Evolutionary conservation across 2,888 invertebrate species (phyloP), one percentile per base, ranked within the genome.

Genomic region (Morpho deidamia): DNA sequence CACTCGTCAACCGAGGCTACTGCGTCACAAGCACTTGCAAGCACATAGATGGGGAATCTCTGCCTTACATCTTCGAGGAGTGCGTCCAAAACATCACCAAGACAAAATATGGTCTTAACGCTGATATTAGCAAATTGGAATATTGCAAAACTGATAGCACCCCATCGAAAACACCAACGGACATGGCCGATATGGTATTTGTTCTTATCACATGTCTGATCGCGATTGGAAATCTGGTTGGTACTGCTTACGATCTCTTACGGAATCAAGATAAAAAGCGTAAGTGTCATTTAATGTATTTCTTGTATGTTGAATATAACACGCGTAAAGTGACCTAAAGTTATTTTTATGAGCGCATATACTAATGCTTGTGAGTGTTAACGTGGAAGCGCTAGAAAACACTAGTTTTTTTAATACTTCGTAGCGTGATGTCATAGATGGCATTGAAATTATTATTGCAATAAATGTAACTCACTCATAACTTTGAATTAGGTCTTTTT

Each of bases 1-100:
- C 67, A 1, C 49, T 58, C 1, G 59, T 70, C 11, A 63, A 69
- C 52, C 66, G 71, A 8, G 71, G 71, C 2, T 60, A 62, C 47
- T 71, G 71, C 56, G 38, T 70, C 33, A 58, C 53, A 32, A 45
- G 44, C 7, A 63, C 60, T 9, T 71, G 71, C 46, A 39, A 49
- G 0, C 61, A 64, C 52, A 59, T 62, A 38, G 32, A 52, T 37
- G 40, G 53, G 34, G 51, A 51, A n/a, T 10, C 52, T 8, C n/a
- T 37, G 37, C 41, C 58, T 7, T 32, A 52, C 10, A 52, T 55
- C 23, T 68, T 67, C 54, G 59, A 61, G 14, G 55, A 60, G 10
- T 68, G 68, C 54, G 62, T 68, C 34, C 57, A 59, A 33, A 59
- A 65, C 39, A 23, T 57, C 40, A 66, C 64, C 2, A 64, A 59